These are phyloP conservation scores for Pterocles burchelli DNA, from an alignment of 2,113 vertebrate species.

Conservation along the genomic window DNA sequence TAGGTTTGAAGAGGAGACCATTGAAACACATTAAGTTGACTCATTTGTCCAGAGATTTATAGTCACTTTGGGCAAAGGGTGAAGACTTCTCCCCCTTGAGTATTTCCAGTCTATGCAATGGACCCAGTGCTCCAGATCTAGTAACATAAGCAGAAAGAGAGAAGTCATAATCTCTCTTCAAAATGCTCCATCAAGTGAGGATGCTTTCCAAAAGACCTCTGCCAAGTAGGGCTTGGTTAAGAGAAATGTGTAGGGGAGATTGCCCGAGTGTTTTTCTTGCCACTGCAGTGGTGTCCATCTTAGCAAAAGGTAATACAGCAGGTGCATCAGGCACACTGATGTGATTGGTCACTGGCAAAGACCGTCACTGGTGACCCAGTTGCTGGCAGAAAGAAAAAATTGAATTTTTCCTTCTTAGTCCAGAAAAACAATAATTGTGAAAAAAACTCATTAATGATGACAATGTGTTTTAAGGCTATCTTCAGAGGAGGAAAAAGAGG, in stretches of 20 bases:
- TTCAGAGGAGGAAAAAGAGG: neutral
- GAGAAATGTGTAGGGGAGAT: neutral
- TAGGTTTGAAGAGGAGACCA: neutral
- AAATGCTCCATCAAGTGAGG: neutral
- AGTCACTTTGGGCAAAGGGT: neutral
- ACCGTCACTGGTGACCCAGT: neutral
- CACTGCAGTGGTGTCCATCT: neutral
- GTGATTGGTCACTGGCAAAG: neutral
- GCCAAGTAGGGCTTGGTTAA: neutral
- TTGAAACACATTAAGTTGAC: neutral
- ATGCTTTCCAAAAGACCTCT: neutral
- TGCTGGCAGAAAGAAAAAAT: neutral
- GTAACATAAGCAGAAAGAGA: neutral
- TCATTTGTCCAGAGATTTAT: neutral
- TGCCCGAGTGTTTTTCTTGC: neutral
- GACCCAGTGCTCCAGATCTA: neutral
- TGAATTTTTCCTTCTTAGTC: rapidly evolving
- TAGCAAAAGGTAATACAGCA: neutral
- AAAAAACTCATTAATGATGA: neutral
- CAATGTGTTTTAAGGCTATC: neutral
- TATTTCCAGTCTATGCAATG: neutral
- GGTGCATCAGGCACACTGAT: neutral
- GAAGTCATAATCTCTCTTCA: neutral
- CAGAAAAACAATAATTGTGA: neutral
- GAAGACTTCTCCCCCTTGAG: neutral